Percentiles rank a stretch among this genome's conserved stretches.
phyloP scores from a whole-genome alignment of 2,888 invertebrate species.

The Prosopocoilus inquinatus region DNA sequence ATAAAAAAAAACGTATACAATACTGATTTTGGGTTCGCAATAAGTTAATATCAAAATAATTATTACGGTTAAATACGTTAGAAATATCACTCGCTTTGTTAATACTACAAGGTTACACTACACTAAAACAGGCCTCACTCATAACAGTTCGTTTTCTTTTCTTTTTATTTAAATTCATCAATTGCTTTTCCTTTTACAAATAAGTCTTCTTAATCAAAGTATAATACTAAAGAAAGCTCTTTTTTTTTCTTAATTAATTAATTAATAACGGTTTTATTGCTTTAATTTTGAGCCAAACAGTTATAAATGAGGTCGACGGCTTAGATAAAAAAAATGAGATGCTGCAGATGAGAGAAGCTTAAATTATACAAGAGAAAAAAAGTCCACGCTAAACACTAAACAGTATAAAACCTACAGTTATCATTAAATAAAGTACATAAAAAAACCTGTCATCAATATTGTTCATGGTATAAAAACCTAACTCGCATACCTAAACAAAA shows the following conservation, averaged over 20 bases:
- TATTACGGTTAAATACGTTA: constrained; percentile 35
- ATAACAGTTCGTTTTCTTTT: neutral
- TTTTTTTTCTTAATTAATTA: too few relatives aligned
- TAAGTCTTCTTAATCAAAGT: too few relatives aligned
- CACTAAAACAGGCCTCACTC: constrained; percentile 22
- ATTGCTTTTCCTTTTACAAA: too few relatives aligned
- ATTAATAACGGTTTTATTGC: neutral
- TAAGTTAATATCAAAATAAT: constrained; percentile 38
- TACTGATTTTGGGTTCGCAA: constrained; percentile 48
- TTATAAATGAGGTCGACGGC: neutral
- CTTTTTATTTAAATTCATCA: neutral
- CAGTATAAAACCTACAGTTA: constrained; percentile 8
- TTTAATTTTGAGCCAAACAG: neutral
- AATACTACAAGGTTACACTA: constrained; percentile 46
- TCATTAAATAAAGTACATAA: constrained; percentile 4
- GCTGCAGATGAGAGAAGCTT: neutral
- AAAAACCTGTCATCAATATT: constrained; percentile 1
- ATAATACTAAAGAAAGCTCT: too few relatives aligned
- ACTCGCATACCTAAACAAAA: neutral
- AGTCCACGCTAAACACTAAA: constrained; percentile 2
- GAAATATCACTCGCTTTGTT: constrained; percentile 50
- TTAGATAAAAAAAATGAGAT: constrained; percentile 1
- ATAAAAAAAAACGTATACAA: constrained; percentile 46
- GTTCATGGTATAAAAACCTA: constrained; percentile 2
- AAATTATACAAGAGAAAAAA: neutral